Evolutionary conservation across 2,113 vertebrate species (phyloP).

Genomic region (Chlorocebus sabaeus): DNA sequence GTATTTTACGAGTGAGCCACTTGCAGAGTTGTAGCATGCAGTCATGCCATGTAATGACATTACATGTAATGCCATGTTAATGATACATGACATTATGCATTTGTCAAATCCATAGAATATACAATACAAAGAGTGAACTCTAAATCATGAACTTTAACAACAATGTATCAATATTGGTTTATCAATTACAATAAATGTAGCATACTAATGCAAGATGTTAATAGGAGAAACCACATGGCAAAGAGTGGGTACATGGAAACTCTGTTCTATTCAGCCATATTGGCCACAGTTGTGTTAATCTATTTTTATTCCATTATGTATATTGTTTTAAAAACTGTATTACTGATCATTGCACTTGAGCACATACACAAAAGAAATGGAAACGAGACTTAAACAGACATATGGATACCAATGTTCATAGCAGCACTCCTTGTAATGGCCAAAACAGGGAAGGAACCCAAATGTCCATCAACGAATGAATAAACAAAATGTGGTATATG

Average conservation of each 20-base stretch:
- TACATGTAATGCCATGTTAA: background rate
- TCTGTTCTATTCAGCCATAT: background rate
- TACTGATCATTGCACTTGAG: background rate
- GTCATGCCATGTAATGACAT: background rate
- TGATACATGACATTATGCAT: background rate
- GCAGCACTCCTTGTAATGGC: background rate
- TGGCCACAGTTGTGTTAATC: background rate
- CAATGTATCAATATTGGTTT: background rate
- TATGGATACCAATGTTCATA: background rate
- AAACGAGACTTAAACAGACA: background rate
- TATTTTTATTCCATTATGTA: background rate
- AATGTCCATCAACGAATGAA: background rate
- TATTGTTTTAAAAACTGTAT: background rate
- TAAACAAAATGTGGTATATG: background rate
- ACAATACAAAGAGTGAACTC: background rate
- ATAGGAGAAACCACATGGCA: background rate
- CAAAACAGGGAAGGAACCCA: background rate
- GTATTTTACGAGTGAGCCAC: too few species aligned
- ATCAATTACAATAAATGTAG: constrained; percentile 17
- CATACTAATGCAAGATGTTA: background rate
- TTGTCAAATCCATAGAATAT: background rate
- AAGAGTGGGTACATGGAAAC: background rate
- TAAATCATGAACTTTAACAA: background rate
- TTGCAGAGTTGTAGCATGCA: too few species aligned
- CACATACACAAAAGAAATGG: background rate